A percentile compares a stretch with the other conserved stretches of the same genome.
Conservation (phyloP, 2,888 invertebrate genomes). For the Carcina quercana region DNA sequence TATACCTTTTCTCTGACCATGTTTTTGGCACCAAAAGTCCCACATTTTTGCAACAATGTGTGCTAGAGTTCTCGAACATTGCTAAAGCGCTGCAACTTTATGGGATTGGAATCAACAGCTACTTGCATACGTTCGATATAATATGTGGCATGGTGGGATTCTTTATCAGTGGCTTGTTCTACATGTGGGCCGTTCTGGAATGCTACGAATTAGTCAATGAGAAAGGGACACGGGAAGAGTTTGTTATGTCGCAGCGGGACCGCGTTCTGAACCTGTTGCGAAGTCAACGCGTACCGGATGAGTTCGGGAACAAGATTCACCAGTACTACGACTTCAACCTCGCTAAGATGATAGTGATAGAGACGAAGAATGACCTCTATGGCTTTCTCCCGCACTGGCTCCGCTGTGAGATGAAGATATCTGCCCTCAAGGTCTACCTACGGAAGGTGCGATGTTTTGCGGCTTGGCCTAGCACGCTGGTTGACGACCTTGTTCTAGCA, state of each 20-base stretch:
- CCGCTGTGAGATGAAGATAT: slow-evolving; percentile 21
- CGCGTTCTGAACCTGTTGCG: slow-evolving; percentile 16
- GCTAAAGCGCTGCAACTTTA: slow-evolving; percentile 27
- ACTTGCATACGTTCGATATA: slow-evolving; percentile 19
- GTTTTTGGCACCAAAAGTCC: too few species aligned
- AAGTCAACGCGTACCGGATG: slow-evolving; percentile 22
- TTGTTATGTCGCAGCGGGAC: slow-evolving; percentile 7
- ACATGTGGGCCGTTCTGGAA: slow-evolving; percentile 26
- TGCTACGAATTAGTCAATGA: slow-evolving; percentile 22
- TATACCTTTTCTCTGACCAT: too few species aligned
- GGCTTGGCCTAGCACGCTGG: slow-evolving; percentile 24
- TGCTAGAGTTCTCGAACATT: slow-evolving; percentile 21
- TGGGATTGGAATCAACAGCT: slow-evolving; percentile 17
- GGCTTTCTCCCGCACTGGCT: slow-evolving; percentile 19
- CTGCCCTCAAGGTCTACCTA: slow-evolving; percentile 16
- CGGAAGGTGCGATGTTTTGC: slow-evolving; percentile 25
- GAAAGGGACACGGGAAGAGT: too few species aligned
- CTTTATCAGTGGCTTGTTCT: slow-evolving; percentile 23
- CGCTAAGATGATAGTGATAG: slow-evolving; percentile 14
- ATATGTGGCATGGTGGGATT: slow-evolving; percentile 21
- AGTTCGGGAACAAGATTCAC: slow-evolving; percentile 17
- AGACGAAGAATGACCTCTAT: slow-evolving; percentile 20
- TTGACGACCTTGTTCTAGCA: slow-evolving; percentile 18
- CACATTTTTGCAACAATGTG: slow-evolving; percentile 7
- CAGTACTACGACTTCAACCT: slow-evolving; percentile 22